These are phyloP conservation scores for Ditylenchus dipsaci DNA, from an alignment of 1,140 invertebrate species.

Conservation along the genomic window DNA sequence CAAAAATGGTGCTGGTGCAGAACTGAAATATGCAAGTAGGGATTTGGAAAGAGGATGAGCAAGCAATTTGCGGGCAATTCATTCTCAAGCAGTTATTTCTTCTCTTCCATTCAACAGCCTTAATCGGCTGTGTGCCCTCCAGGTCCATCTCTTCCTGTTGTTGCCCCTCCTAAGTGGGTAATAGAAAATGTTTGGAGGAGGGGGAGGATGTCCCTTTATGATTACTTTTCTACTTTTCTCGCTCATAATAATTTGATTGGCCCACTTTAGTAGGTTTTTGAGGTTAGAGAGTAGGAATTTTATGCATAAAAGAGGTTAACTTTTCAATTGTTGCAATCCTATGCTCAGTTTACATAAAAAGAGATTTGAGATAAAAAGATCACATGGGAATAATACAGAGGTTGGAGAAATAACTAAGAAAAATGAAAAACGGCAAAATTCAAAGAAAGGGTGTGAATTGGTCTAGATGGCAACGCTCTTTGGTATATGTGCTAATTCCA, in stretches of 20 bases:
- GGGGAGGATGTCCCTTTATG: conserved; percentile 15
- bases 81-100: conserved; percentile 1
- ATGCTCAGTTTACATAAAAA: no score
- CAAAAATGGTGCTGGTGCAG: not conserved
- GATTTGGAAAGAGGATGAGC: conserved; percentile 1
- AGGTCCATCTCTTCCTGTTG: not conserved
- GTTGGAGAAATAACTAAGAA: no score
- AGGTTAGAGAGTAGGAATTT: no score
- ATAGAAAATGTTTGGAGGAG: not conserved
- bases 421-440: no score
- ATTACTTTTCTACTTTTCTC: conserved; percentile 14
- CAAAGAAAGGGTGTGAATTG: no score
- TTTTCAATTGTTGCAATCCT: no score
- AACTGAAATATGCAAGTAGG: not conserved
- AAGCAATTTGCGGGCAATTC: conserved; percentile 3
- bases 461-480: no score
- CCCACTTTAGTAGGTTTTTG: conserved; percentile 27
- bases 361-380: no score
- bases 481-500: no score
- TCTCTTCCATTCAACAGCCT: not conserved
- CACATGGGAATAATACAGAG: no score
- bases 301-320: no score
- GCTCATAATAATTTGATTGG: conserved; percentile 40
- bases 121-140: conserved; percentile 5
- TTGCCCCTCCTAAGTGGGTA: not conserved